Evolutionary conservation across 2,888 invertebrate species (phyloP).

Genomic region (Pseudococcus viburni): DNA sequence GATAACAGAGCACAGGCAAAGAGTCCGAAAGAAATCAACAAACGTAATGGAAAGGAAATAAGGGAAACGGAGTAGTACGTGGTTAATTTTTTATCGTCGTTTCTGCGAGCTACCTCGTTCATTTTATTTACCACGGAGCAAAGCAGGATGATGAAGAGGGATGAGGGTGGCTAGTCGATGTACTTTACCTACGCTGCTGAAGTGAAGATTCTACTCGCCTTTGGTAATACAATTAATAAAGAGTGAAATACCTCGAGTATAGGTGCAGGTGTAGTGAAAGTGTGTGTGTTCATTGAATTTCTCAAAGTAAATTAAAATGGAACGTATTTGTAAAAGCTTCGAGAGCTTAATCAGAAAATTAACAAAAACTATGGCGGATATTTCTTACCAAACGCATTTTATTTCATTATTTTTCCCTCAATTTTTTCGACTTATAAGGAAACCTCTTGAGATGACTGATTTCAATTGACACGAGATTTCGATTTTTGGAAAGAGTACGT

Average conservation of each 20-base stretch:
- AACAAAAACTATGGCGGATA: no score
- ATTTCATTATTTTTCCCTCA: no score
- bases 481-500: no score
- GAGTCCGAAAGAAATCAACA: constrained; percentile 22
- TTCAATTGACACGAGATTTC: no score
- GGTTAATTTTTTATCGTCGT: constrained; percentile 37
- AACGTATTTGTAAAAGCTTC: no score
- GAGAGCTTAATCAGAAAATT: no score
- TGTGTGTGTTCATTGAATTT: no score
- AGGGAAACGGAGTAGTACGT: constrained; percentile 10
- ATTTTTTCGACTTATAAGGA: no score
- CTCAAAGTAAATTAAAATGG: no score
- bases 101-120: neutral
- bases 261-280: neutral
- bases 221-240: neutral
- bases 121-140: neutral
- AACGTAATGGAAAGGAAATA: constrained; percentile 46
- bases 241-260: neutral
- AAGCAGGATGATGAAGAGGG: neutral
- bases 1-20: neutral
- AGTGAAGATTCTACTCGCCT: neutral
- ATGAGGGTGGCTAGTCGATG: neutral
- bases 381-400: no score
- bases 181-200: neutral
- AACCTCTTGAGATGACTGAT: no score